A percentile compares a stretch with the other conserved stretches of the same genome.
phyloP scores from a whole-genome alignment of 2,113 vertebrate species.

The Ornithorhynchus anatinus region DNA sequence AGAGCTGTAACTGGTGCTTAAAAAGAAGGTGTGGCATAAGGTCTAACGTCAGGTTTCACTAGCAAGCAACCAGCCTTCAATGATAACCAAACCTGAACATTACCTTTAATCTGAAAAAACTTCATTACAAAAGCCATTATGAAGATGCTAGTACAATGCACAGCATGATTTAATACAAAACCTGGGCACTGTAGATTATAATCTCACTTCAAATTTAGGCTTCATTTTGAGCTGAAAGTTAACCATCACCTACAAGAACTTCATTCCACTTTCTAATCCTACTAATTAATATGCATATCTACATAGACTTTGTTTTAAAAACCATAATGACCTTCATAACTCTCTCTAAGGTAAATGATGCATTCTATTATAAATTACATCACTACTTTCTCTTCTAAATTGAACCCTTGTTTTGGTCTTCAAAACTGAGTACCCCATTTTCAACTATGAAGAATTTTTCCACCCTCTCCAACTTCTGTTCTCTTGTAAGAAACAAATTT shows the following conservation, averaged over 20 bases:
- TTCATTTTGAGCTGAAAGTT: too few species aligned
- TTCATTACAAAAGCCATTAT: background rate
- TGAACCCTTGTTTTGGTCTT: conserved; percentile 3
- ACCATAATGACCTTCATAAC: background rate
- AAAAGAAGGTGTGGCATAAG: background rate
- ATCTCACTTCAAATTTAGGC: too few species aligned
- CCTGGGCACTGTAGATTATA: background rate
- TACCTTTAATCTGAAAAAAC: background rate
- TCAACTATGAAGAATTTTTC: background rate
- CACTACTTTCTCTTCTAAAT: too few species aligned
- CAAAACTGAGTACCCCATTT: background rate
- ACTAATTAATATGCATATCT: too few species aligned
- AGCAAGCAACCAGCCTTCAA: background rate
- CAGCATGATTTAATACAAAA: conserved; percentile 8
- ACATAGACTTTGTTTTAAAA: background rate
- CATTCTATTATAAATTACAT: too few species aligned
- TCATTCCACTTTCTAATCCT: too few species aligned
- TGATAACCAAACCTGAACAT: conserved; percentile 8
- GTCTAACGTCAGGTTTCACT: background rate
- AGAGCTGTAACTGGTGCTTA: too few species aligned
- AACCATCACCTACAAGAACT: too few species aligned
- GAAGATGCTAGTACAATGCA: background rate
- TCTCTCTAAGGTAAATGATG: too few species aligned
- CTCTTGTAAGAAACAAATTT: background rate
- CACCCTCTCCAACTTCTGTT: background rate